Evolutionary conservation across 2,888 invertebrate genomes (phyloP).

Genomic region (Nemotelus nigrinus): DNA sequence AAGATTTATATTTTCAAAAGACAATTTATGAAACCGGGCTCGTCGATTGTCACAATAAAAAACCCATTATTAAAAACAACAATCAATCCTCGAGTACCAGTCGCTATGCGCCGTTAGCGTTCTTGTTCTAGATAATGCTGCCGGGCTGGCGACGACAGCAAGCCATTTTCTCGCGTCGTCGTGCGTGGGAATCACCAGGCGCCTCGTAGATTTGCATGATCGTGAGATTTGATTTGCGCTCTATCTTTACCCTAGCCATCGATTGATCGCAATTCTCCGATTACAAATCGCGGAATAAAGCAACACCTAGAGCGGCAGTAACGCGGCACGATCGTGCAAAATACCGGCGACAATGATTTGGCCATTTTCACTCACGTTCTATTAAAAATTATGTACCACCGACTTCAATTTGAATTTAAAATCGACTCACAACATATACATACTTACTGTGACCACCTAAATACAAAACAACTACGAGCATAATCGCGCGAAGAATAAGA

Average conservation of each 20-base stretch:
- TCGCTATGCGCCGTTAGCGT: not conserved
- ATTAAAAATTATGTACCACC: constrained; percentile 26
- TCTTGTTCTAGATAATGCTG: constrained; percentile 10
- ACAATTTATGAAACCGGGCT: not conserved
- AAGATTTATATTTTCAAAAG: not conserved
- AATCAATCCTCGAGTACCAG: too few relatives aligned
- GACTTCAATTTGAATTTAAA: constrained; percentile 33
- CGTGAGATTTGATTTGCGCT: constrained; percentile 33
- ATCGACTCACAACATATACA: not conserved
- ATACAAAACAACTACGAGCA: too few relatives aligned
- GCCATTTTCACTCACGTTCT: constrained; percentile 20
- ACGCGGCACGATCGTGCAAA: constrained; percentile 8
- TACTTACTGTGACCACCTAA: too few relatives aligned
- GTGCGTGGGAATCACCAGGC: constrained; percentile 37
- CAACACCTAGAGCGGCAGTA: not conserved
- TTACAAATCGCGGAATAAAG: constrained; percentile 15
- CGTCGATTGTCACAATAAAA: not conserved
- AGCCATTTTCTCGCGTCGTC: constrained; percentile 8
- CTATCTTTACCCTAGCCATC: not conserved
- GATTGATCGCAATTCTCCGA: constrained; percentile 2
- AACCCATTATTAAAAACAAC: not conserved
- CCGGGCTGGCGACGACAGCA: constrained; percentile 6
- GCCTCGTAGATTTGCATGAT: constrained; percentile 34
- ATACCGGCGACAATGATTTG: constrained; percentile 29
- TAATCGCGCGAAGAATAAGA: too few relatives aligned